These are phyloP conservation scores for Crotalus tigris DNA, from an alignment of 2,113 vertebrate species.

Conservation along the genomic window DNA sequence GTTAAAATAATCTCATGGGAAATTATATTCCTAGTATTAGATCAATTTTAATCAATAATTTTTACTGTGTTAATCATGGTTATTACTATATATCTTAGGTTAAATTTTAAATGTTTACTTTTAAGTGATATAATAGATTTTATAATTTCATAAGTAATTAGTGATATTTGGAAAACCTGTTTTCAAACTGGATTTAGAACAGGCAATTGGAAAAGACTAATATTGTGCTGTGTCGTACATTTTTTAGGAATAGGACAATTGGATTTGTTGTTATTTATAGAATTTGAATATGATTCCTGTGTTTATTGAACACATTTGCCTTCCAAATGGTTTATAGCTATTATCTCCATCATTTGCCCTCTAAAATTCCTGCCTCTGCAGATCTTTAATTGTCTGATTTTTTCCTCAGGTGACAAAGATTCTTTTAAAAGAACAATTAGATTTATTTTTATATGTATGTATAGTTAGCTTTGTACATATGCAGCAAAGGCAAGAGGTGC, in stretches of 20 bases:
- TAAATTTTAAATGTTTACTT: neutral
- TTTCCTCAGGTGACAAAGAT: neutral
- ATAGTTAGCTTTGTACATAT: neutral
- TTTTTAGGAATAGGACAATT: neutral
- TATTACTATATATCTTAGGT: neutral
- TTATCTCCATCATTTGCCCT: neutral
- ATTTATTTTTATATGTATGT: neutral
- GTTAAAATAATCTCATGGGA: neutral
- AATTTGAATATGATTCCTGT: neutral
- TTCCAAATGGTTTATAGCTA: neutral
- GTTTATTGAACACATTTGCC: neutral
- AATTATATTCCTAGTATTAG: neutral
- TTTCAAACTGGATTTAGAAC: neutral
- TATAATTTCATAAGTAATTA: neutral
- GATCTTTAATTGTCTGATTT: neutral
- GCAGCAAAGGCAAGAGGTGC: neutral
- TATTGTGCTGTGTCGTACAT: neutral
- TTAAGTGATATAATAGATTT: neutral
- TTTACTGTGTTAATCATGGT: neutral
- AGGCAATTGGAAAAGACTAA: neutral
- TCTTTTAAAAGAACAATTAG: neutral
- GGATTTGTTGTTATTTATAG: neutral
- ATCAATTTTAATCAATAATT: neutral
- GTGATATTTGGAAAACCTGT: neutral
- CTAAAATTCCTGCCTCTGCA: neutral